Percentiles rank a stretch among this genome's conserved stretches.
These are phyloP conservation scores for Beroe forskalii DNA, from an alignment of 37 sponge, comb jelly and placozoan species.

Conservation along the genomic window DNA sequence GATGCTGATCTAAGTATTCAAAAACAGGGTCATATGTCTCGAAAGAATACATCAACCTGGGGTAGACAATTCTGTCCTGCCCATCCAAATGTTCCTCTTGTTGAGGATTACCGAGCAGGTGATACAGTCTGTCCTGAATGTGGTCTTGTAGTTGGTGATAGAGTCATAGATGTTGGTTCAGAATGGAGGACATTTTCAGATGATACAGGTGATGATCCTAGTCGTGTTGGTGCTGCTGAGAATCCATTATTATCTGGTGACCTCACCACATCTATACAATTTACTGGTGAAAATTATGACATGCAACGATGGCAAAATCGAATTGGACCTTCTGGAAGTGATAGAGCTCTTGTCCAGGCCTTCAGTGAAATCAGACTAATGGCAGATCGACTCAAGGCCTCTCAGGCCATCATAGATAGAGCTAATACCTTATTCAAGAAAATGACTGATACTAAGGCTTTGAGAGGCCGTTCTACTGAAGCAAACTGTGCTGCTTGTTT, in stretches of 20 bases:
- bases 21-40: constrained; percentile 29
- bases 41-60: constrained; percentile 44
- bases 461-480: constrained; percentile 91
- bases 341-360: constrained; percentile 78
- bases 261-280: constrained; percentile 47
- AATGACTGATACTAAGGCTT: constrained; percentile 80
- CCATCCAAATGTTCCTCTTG: constrained; percentile 83
- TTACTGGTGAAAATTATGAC: constrained; percentile 52
- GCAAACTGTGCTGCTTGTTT: constrained; percentile 94
- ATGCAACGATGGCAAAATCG: constrained; percentile 22
- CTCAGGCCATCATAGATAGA: constrained; percentile 88
- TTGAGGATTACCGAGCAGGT: constrained; percentile 95
- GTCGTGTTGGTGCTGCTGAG: constrained; percentile 93
- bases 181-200: constrained; percentile 98
- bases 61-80: constrained; percentile 72
- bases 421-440: constrained; percentile 88
- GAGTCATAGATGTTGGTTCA: constrained; percentile 96
- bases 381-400: constrained; percentile 88
- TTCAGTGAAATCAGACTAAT: constrained; percentile 82
- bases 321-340: constrained; percentile 52
- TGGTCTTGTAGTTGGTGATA: constrained; percentile 96
- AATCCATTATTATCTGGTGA: constrained; percentile 55
- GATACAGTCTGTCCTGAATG: constrained; percentile 96
- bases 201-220: constrained; percentile 81
- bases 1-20: too few species aligned